Evolutionary conservation across 1,140 invertebrate species (phyloP).

Genomic region (Metopolophium dirhodum): DNA sequence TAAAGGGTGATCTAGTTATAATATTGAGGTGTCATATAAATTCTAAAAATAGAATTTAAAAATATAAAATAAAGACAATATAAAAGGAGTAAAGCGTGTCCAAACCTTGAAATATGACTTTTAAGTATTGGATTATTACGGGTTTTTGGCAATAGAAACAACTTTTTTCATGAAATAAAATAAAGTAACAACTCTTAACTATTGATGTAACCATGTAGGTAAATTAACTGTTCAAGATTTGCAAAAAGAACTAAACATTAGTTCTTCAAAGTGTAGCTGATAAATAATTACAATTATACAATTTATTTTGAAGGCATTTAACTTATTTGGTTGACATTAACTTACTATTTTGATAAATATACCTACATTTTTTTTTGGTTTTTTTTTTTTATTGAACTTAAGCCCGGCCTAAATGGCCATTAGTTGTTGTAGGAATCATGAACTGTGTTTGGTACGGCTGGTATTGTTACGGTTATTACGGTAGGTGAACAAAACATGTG

Average conservation of each 20-base stretch:
- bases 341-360: neutral
- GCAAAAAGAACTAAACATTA: neutral
- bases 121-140: neutral
- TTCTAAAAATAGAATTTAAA: conserved; percentile 21
- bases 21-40: neutral
- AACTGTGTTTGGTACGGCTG: no score
- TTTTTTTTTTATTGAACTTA: no score
- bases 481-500: no score
- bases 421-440: no score
- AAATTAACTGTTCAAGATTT: neutral
- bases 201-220: neutral
- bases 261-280: neutral
- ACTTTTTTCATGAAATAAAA: neutral
- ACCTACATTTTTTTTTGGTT: no score
- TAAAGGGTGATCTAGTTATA: neutral
- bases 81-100: neutral
- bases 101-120: neutral
- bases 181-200: neutral
- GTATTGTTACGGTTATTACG: no score
- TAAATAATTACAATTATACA: neutral
- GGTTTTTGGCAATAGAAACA: neutral
- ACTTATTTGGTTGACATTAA: neutral
- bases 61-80: conserved; percentile 22
- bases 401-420: no score
- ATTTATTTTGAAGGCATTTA: neutral